phyloP scores from a whole-genome alignment of 2,113 vertebrate species.

The Haemorhous mexicanus region DNA sequence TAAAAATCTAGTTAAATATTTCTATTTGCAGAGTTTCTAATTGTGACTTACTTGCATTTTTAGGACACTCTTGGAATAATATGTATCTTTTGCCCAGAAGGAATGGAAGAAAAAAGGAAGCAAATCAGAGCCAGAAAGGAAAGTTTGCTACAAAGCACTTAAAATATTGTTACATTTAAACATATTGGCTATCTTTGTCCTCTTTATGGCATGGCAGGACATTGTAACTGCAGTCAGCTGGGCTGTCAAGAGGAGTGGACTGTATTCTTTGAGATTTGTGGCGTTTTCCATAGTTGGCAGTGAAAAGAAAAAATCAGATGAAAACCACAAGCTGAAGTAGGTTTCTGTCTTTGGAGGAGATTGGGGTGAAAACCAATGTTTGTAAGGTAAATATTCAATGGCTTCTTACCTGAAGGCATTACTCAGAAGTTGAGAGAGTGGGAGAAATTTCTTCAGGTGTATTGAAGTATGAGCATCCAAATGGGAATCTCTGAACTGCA shows the following conservation, averaged over 20 bases:
- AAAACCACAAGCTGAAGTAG: neutral
- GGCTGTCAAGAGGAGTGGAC: neutral
- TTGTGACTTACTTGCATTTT: neutral
- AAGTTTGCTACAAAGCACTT: neutral
- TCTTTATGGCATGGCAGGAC: too few species aligned
- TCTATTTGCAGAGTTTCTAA: neutral
- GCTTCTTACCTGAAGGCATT: neutral
- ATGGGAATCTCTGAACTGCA: neutral
- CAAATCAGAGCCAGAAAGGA: neutral
- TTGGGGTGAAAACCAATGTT: neutral
- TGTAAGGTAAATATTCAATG: neutral
- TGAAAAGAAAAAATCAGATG: neutral
- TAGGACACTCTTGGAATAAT: neutral
- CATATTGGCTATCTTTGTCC: neutral
- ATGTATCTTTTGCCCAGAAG: neutral
- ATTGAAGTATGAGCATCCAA: neutral
- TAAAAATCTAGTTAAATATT: neutral
- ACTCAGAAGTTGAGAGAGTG: neutral
- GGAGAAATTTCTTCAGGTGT: neutral
- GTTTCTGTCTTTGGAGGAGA: neutral
- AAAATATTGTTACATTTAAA: neutral
- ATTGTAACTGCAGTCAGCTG: neutral
- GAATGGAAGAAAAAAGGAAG: neutral
- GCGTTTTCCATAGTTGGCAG: neutral
- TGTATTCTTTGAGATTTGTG: neutral